phyloP scores from a whole-genome alignment of 2,113 vertebrate species.

The Myiopsitta monachus region DNA sequence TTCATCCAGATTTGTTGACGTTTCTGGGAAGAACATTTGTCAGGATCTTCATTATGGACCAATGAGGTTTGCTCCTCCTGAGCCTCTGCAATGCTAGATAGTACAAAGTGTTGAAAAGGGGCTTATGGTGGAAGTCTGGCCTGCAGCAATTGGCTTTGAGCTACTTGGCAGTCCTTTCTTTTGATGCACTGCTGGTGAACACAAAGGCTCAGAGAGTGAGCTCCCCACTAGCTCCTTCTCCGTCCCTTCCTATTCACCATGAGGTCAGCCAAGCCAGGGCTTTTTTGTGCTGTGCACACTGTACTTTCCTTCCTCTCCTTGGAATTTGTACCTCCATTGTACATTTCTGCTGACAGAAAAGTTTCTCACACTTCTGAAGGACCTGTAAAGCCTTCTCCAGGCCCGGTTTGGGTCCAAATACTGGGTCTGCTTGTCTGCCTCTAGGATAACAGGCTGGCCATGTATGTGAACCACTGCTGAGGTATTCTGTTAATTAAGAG shows the following conservation, averaged over 20 bases:
- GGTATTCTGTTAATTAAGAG: slow-evolving; percentile 24
- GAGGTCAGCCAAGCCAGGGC: neutral
- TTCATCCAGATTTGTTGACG: neutral
- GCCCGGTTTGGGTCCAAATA: neutral
- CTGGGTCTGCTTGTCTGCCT: neutral
- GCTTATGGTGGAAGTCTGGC: neutral
- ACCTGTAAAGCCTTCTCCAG: slow-evolving; percentile 3
- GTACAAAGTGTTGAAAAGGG: neutral
- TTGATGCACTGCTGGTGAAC: neutral
- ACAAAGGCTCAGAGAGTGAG: neutral
- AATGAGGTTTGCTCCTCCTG: neutral
- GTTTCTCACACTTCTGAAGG: slow-evolving; percentile 13
- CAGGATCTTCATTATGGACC: neutral
- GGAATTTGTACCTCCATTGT: slow-evolving; percentile 14
- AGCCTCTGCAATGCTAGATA: neutral
- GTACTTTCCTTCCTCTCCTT: neutral
- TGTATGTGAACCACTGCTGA: slow-evolving; percentile 6
- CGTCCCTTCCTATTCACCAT: neutral
- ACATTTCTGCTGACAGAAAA: slow-evolving; percentile 21
- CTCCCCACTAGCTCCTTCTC: neutral
- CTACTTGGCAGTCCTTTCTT: neutral
- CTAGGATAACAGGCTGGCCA: neutral
- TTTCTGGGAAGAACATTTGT: slow-evolving; percentile 15
- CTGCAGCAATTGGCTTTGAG: neutral
- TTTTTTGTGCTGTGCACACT: slow-evolving; percentile 2